These are phyloP conservation scores for Blennius ocellaris DNA, from an alignment of 2,113 vertebrate genomes.

Conservation along the genomic window DNA sequence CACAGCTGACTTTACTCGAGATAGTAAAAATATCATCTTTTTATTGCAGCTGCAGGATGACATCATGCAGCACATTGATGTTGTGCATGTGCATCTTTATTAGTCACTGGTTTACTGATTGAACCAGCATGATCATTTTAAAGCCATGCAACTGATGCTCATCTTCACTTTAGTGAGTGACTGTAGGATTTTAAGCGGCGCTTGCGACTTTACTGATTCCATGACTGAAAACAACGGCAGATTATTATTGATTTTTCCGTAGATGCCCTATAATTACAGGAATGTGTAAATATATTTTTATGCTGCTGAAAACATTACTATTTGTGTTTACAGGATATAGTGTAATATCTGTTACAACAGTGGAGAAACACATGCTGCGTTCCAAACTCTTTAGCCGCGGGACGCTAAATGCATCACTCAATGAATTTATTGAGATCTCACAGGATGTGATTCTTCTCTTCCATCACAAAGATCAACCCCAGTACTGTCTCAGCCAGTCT, in stretches of 20 bases:
- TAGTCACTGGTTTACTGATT: background rate
- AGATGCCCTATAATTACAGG: background rate
- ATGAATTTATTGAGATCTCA: slow-evolving; percentile 6
- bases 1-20: slow-evolving; percentile 59
- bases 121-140: too few relatives aligned
- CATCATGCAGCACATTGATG: slow-evolving; percentile 28
- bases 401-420: slow-evolving; percentile 20
- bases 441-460: slow-evolving; percentile 16
- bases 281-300: too few relatives aligned
- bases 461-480: slow-evolving; percentile 1
- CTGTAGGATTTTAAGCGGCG: background rate
- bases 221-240: slow-evolving; percentile 1
- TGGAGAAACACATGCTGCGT: background rate
- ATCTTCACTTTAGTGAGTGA: background rate
- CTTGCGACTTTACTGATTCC: background rate
- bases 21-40: slow-evolving; percentile 28
- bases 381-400: slow-evolving; percentile 9
- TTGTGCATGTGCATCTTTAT: background rate
- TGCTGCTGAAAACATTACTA: background rate
- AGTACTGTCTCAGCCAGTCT: slow-evolving; percentile 5
- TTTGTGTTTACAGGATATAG: background rate
- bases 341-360: slow-evolving; percentile 5
- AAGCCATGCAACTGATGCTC: background rate
- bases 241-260: background rate
- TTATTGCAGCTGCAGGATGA: slow-evolving; percentile 57